Conservation (phyloP, 2,797 vertebrate species). For the Pseudomugil gertrudae region DNA sequence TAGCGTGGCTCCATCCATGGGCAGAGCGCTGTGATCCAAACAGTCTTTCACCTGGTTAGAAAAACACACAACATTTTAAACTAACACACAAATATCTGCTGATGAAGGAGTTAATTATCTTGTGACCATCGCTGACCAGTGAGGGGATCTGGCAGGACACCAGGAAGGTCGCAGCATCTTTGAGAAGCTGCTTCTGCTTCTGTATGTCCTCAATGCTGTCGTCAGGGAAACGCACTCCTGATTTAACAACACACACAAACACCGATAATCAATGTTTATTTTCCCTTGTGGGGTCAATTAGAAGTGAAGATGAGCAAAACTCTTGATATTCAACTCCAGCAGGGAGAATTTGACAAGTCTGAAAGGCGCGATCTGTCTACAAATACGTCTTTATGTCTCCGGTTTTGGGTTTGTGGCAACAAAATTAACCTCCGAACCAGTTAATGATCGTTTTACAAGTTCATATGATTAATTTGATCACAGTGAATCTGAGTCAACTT, state of each 20-base stretch:
- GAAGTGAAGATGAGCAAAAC: background rate
- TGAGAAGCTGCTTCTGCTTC: conserved; percentile 96
- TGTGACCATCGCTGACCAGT: conserved; percentile 84
- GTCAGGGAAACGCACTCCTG: conserved; percentile 94
- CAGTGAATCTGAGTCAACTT: background rate
- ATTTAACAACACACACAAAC: conserved; percentile 24
- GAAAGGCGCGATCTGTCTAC: background rate
- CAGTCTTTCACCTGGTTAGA: conserved; percentile 92
- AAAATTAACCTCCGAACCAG: background rate
- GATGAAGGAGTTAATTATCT: background rate
- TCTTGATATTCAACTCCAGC: background rate
- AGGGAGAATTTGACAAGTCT: background rate
- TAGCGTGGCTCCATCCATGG: conserved; percentile 94
- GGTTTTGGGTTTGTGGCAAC: background rate
- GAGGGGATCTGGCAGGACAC: conserved; percentile 96
- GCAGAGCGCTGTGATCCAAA: conserved; percentile 92
- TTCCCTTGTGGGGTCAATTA: background rate
- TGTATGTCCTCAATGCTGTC: conserved; percentile 87
- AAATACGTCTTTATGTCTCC: background rate
- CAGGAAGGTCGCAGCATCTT: conserved; percentile 93
- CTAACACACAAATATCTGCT: background rate
- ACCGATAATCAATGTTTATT: background rate
- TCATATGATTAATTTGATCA: background rate
- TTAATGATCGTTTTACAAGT: background rate
- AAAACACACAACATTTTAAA: conserved; percentile 12